Base-by-base conservation (phyloP, 2,797 vertebrate species). In the Chloroceryle inda region DNA sequence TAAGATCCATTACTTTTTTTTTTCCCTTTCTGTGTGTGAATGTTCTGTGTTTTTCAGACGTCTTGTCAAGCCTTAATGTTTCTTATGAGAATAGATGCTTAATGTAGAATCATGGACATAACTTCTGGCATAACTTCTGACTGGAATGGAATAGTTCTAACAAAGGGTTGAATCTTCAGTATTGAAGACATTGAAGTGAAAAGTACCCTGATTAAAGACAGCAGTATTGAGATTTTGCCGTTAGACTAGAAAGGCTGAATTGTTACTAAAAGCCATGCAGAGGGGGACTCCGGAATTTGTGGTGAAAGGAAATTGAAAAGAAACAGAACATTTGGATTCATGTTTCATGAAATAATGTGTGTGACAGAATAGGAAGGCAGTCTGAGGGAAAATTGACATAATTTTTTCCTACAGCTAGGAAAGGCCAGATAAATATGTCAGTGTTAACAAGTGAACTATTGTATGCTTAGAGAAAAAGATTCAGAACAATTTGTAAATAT, bases 321-420 rank as follows among this genome's bases (percentile, higher is more conserved):
- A 98, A 99, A 98, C 98, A 98, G 98, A 98, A 98, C 98, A 97
- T 98, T 98, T 96, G 96, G 98, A 97, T 97, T 99, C 98, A 95
- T 97, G 98, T 99, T 99, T 99, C 98, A 98, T 98, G 98, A 98
- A 99, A 98, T 99, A 99, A 98, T 98, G 98, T 98, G 97, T 98
- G 98, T 98, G 98, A 98, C 98, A 98, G 98, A 96, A 97, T 97
- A 98, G 97, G 97, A 98, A 98, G 97, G 98, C 97, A 98, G 96
- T 97, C 97, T 98, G 96, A 95, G 92, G 96, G 98, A 98, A 98
- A 98, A 98, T 97, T 97, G 98, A 98, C 98, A 97, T 98, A 96
- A 97, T 98, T 98, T 99, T 98, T 98, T 98, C 97, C 96, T 97
- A 96, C 72, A 91, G 97, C 92, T 88, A 94, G 95, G 95, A 98